Conservation (phyloP, 1,140 invertebrate genomes). For the Choristoneura fumiferana region DNA sequence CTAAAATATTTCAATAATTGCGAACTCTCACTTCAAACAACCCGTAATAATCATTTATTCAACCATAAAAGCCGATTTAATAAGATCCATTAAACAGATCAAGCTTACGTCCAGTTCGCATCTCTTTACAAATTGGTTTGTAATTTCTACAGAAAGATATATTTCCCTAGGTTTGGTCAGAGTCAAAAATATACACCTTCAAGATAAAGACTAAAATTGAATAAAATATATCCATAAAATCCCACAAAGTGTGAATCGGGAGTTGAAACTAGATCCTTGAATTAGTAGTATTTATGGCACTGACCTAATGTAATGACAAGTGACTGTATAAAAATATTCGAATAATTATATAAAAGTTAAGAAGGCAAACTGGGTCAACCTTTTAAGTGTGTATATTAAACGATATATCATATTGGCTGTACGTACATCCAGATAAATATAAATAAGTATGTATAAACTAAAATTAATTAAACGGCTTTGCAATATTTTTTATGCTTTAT, state of each 20-base stretch:
- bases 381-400: background rate
- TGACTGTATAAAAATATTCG: conserved; percentile 35
- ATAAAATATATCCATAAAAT: no score
- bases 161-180: background rate
- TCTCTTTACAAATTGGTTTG: background rate
- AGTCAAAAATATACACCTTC: background rate
- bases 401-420: conserved; percentile 6
- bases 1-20: background rate
- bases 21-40: background rate
- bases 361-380: conserved; percentile 23
- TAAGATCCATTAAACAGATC: background rate
- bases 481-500: no score
- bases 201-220: no score
- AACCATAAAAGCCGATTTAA: background rate
- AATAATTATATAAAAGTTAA: conserved; percentile 27
- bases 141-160: background rate
- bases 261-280: no score
- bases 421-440: conserved; percentile 11
- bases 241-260: no score
- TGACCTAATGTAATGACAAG: background rate
- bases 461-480: no score
- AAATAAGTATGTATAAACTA: no score
- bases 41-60: background rate
- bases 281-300: background rate
- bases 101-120: background rate